Conservation (phyloP, 2,113 vertebrate genomes). For the Chionodraco myersi region DNA sequence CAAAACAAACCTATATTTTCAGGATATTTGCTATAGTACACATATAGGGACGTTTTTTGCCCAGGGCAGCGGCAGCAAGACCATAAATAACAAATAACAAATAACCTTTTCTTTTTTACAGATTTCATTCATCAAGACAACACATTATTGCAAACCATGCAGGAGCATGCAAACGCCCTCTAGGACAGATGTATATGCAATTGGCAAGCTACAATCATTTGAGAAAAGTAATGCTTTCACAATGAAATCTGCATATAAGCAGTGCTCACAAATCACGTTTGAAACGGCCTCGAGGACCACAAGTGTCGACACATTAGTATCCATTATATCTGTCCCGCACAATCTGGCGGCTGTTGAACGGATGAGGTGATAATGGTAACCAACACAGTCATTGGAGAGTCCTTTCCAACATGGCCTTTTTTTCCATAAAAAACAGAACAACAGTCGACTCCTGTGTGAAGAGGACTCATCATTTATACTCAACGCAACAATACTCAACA, state of each 20-base stretch:
- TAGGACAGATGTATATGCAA: neutral
- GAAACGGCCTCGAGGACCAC: neutral
- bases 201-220: neutral
- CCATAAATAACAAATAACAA: neutral
- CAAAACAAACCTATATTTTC: neutral
- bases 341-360: neutral
- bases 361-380: neutral
- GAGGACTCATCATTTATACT: conserved; percentile 9
- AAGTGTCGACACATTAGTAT: neutral
- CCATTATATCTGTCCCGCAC: neutral
- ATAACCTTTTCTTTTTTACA: neutral
- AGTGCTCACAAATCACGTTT: neutral
- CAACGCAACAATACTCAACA: conserved; percentile 2
- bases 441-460: conserved; percentile 8
- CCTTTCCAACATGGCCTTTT: conserved; percentile 24
- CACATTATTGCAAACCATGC: conserved; percentile 5
- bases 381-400: neutral
- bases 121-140: neutral
- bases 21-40: neutral
- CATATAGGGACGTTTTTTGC: neutral
- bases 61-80: neutral
- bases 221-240: neutral
- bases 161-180: neutral
- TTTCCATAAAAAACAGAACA: neutral
- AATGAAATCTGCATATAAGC: neutral